Conservation (phyloP, 2,888 invertebrate species). For the Papilio demoleus region DNA sequence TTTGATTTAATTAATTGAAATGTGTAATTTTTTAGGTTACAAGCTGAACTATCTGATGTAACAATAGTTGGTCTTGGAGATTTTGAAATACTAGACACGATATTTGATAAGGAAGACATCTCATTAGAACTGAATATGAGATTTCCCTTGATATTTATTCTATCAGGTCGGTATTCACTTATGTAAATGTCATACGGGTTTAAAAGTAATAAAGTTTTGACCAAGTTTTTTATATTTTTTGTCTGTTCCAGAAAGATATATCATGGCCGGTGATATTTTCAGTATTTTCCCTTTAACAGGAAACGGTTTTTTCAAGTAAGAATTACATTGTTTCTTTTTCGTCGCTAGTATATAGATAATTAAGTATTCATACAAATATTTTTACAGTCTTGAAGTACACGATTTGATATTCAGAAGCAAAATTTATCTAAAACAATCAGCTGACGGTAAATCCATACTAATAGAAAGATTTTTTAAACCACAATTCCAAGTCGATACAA, state of each 20-base stretch:
- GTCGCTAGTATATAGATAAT: too few species aligned
- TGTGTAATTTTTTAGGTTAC: too few species aligned
- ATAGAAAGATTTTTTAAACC: conserved; percentile 55
- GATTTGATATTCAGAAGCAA: conserved; percentile 55
- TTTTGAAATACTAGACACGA: conserved; percentile 48
- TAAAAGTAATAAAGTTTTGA: neutral
- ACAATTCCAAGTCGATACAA: conserved; percentile 51
- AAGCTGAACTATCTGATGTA: conserved; percentile 49
- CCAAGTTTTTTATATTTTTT: too few species aligned
- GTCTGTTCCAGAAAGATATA: conserved; percentile 60
- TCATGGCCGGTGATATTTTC: conserved; percentile 57
- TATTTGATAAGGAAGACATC: conserved; percentile 49
- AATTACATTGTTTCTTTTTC: conserved; percentile 32
- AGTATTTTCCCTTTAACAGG: conserved; percentile 58
- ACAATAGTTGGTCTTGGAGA: conserved; percentile 49
- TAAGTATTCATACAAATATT: conserved; percentile 27
- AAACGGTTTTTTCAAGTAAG: conserved; percentile 60
- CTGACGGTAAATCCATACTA: conserved; percentile 54
- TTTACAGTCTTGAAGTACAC: conserved; percentile 55
- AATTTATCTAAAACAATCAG: conserved; percentile 56
- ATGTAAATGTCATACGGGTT: too few species aligned
- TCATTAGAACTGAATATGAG: conserved; percentile 49
- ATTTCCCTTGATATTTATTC: conserved; percentile 50
- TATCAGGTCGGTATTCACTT: conserved; percentile 49
- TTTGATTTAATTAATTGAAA: too few species aligned